These are phyloP conservation scores for Acleris sparsana DNA, from an alignment of 2,888 invertebrate genomes.

Conservation along the genomic window DNA sequence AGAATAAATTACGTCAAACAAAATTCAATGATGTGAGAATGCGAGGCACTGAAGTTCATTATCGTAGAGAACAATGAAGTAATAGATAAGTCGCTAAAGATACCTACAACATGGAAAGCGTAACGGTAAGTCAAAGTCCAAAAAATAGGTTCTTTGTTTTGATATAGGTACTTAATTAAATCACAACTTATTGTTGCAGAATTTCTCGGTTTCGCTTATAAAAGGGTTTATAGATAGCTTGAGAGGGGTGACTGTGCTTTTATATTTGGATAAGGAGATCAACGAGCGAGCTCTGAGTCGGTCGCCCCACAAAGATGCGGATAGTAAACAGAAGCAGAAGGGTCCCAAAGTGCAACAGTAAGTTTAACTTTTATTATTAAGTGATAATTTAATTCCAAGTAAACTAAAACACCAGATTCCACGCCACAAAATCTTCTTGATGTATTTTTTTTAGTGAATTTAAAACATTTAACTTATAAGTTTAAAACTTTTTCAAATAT, in stretches of 20 bases:
- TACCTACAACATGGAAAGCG: constrained; percentile 61
- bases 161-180: constrained; percentile 31
- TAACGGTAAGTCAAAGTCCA: constrained; percentile 52
- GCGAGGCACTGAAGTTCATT: constrained; percentile 36
- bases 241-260: constrained; percentile 88
- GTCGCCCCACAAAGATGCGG: constrained; percentile 78
- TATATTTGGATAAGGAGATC: constrained; percentile 91
- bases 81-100: constrained; percentile 44
- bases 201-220: constrained; percentile 85
- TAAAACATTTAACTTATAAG: too few relatives aligned
- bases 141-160: constrained; percentile 34
- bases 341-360: constrained; percentile 81
- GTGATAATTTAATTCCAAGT: background rate
- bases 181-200: constrained; percentile 77
- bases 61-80: constrained; percentile 50
- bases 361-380: constrained; percentile 45
- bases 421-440: background rate
- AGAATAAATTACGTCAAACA: constrained; percentile 39
- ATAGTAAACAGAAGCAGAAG: constrained; percentile 69
- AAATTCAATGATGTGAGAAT: constrained; percentile 42
- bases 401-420: background rate
- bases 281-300: constrained; percentile 85
- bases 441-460: too few relatives aligned
- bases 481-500: too few relatives aligned
- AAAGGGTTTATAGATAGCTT: constrained; percentile 91